phyloP scores from a whole-genome alignment of 2,888 invertebrate genomes.

The Drosophila prostipennis region DNA sequence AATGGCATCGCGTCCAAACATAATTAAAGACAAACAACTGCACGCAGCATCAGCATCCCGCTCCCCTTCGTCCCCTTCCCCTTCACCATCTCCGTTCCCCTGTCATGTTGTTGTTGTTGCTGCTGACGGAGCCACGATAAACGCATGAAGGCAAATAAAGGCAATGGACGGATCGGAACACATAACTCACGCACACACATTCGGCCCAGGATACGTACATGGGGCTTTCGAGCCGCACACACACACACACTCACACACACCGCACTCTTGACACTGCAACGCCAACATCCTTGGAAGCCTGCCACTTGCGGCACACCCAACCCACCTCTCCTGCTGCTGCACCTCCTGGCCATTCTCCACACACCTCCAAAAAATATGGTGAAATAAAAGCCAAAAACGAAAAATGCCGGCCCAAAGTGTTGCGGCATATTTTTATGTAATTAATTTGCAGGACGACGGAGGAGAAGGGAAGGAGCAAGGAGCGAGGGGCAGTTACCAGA shows the following conservation, averaged over 20 bases:
- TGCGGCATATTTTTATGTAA: constrained; percentile 68
- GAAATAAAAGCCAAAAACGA: constrained; percentile 42
- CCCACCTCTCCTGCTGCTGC: not conserved
- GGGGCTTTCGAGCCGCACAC: not conserved
- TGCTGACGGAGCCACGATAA: constrained; percentile 45
- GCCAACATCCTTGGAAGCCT: constrained; percentile 44
- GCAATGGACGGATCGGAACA: constrained; percentile 48
- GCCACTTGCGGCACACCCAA: constrained; percentile 19
- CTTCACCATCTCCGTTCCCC: not conserved
- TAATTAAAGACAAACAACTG: constrained; percentile 78
- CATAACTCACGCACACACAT: constrained; percentile 19
- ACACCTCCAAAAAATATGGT: constrained; percentile 45
- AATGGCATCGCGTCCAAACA: constrained; percentile 72
- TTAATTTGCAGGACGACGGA: constrained; percentile 50
- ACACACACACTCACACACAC: constrained; percentile 6
- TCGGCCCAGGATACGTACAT: constrained; percentile 9
- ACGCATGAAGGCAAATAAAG: constrained; percentile 67
- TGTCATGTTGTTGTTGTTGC: constrained; percentile 47
- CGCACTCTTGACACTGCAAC: constrained; percentile 37
- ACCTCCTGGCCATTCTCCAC: not conserved
- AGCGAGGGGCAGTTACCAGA: not conserved
- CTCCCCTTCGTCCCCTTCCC: not conserved
- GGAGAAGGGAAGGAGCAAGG: not conserved
- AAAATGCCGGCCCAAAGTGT: constrained; percentile 48
- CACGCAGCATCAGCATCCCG: constrained; percentile 12